Base-by-base conservation (phyloP, 2,888 invertebrate genomes). In the Eupithecia pulchellata region DNA sequence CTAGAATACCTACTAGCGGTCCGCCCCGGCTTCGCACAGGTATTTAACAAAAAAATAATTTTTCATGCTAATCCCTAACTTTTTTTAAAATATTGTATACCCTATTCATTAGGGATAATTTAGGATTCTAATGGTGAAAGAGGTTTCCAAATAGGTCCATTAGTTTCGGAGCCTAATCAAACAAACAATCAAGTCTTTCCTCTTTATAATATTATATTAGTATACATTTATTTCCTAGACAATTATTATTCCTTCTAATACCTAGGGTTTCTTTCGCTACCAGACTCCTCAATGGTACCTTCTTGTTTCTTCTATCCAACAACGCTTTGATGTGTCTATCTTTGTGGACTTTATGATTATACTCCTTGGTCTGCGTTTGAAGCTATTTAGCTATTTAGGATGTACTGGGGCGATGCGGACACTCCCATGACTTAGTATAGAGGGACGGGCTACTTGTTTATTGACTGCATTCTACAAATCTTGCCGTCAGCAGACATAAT, bases 271-370 rank as follows among this genome's bases (percentile, higher is more conserved):
- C 20, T 47, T 47, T 3, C 20, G 20, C n/a, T 20, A 47, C 8
- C n/a, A 47, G 42, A 9, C n/a, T 42, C 42, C 20, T 3, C 20
- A 11, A 25, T 25, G 47, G 52, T 52, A 25, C 47, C 20, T 25
- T 11, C n/a, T 47, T 47, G 9, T 47, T 20, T 47, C 20, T 0
- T n/a, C 42, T 20, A 47, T 9, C 20, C 52, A 52, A 52, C 52
- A 52, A 52, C 25, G 25, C 66, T 72, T 66, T 63, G 62, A 68
- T 68, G 68, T 63, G 47, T 65, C 66, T 63, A 64, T 67, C 65
- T 68, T 65, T 66, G 69, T 71, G 69, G 75, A 71, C 74, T 74
- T 74, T 70, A 65, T 73, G 74, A 77, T 72, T 74, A 77, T 72
- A 74, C 29, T 13, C 29, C 57, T 57, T 11, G 66, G 63, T 63